Percentiles rank a stretch among this genome's conserved stretches.
phyloP scores from a whole-genome alignment of 2,888 invertebrate genomes.

The Galeopsomyia nigrocyanea region DNA sequence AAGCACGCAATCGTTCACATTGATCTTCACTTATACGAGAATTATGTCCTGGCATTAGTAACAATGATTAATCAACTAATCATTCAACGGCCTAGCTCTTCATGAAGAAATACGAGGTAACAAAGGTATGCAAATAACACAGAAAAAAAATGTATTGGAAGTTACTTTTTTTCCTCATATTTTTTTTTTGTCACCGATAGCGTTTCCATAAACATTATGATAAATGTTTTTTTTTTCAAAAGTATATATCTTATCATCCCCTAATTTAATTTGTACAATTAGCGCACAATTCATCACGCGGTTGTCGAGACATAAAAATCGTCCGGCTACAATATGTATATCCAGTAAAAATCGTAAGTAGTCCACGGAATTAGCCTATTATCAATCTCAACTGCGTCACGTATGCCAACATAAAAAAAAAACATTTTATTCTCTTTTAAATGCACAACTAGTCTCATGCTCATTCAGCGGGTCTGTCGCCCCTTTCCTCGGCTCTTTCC shows the following conservation, averaged over 20 bases:
- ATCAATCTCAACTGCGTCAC: neutral
- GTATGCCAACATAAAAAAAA: neutral
- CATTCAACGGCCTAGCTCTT: slow-evolving; percentile 35
- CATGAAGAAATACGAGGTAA: slow-evolving; percentile 41
- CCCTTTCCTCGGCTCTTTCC: slow-evolving; percentile 74
- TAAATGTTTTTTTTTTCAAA: no score
- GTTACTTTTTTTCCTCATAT: slow-evolving; percentile 7
- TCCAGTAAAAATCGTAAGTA: no score
- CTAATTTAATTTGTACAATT: slow-evolving; percentile 34
- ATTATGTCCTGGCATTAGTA: slow-evolving; percentile 24
- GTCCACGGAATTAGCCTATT: no score
- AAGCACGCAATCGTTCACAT: slow-evolving; percentile 23
- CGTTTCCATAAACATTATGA: no score
- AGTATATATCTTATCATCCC: neutral
- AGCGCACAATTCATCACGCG: slow-evolving; percentile 23
- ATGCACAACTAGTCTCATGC: neutral
- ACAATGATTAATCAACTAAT: slow-evolving; percentile 45
- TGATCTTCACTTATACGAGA: slow-evolving; percentile 15
- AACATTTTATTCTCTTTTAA: neutral
- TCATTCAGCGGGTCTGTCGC: slow-evolving; percentile 54
- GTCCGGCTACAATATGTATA: no score
- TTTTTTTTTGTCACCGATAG: neutral
- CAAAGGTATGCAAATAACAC: slow-evolving; percentile 40
- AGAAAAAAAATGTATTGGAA: slow-evolving; percentile 34
- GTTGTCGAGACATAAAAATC: slow-evolving; percentile 24